Base-by-base conservation (phyloP, 2,797 vertebrate species). In the Chrosomus eos region DNA sequence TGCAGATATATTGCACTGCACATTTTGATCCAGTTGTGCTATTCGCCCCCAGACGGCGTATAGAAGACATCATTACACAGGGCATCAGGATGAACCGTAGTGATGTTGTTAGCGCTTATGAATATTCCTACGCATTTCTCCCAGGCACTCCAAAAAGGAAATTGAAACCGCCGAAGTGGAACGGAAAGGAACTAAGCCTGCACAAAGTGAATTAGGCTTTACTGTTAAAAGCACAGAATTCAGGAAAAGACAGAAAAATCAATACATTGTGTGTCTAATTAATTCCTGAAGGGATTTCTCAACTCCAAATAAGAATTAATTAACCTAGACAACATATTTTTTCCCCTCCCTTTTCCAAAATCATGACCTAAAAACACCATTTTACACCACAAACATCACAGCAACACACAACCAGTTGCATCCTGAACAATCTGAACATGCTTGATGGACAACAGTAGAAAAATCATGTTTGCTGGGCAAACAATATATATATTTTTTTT, bases 81-180 rank as follows among this genome's bases (percentile, higher is more conserved):
- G 67, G 62, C 78, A 88, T 73, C 26, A 81, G 81, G 87, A 86
- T 64, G 78, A 89, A 79, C 66, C 70, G 80, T 80, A 86, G 74
- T 55, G 66, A 84, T 36, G 51, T 51, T 70, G 80, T 71, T 73
- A 75, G 64, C 62, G 70, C 84, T 89, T 64, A 87, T 89, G 84
- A 85, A 90, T 91, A 90, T 89, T 88, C 71, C 62, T 82, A 55
- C 64, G 40, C 78, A 75, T 72, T 85, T 86, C 72, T 86, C 66
- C 74, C 48, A 80, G 83, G 58, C 84, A 82, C 81, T 75, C 71
- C 23, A 36, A 68, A 58, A 83, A 58, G 26, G 40, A 83, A 88
- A 88, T 81, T 78, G 67, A 28, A 87, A 78, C 84, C 80, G 72
- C 70, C 64, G 48, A 86, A 83, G 83, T 74, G 77, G 67, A 86